These are phyloP conservation scores for Salminus brasiliensis DNA, from an alignment of 2,113 vertebrate genomes.

Conservation along the genomic window DNA sequence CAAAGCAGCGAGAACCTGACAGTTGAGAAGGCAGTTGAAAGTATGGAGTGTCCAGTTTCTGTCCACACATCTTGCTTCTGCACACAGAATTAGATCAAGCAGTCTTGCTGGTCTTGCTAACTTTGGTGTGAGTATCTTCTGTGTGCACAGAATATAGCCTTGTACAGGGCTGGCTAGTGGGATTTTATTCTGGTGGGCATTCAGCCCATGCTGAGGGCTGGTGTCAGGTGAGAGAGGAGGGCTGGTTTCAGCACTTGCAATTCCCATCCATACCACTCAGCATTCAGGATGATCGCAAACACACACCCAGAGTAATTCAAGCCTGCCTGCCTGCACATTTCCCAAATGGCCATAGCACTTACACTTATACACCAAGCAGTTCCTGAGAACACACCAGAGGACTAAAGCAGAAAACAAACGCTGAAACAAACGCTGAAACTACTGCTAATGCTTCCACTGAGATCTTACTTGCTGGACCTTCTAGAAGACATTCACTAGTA, in stretches of 20 bases:
- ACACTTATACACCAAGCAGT: not conserved
- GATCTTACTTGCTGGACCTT: too few relatives aligned
- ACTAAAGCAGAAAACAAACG: not conserved
- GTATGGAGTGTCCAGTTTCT: not conserved
- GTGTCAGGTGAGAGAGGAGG: not conserved
- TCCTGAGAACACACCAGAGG: not conserved
- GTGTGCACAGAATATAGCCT: not conserved
- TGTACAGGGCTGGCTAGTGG: not conserved
- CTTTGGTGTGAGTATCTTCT: not conserved
- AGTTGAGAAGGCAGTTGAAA: constrained; percentile 4
- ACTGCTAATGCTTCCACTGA: not conserved
- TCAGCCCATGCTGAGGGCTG: not conserved
- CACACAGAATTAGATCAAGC: not conserved
- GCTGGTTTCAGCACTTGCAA: constrained; percentile 1
- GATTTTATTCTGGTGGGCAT: not conserved
- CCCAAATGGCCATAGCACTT: not conserved
- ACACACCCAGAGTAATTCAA: not conserved
- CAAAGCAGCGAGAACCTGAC: constrained; percentile 1
- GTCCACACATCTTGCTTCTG: not conserved
- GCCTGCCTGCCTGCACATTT: not conserved
- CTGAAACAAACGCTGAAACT: not conserved
- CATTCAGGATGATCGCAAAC: not conserved
- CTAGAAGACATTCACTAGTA: not conserved
- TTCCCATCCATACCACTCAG: not conserved
- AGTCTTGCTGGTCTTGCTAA: not conserved